A percentile compares a stretch with the other conserved stretches of the same genome.
These are phyloP conservation scores for Prionace glauca DNA, from an alignment of 2,797 vertebrate genomes.

Conservation along the genomic window DNA sequence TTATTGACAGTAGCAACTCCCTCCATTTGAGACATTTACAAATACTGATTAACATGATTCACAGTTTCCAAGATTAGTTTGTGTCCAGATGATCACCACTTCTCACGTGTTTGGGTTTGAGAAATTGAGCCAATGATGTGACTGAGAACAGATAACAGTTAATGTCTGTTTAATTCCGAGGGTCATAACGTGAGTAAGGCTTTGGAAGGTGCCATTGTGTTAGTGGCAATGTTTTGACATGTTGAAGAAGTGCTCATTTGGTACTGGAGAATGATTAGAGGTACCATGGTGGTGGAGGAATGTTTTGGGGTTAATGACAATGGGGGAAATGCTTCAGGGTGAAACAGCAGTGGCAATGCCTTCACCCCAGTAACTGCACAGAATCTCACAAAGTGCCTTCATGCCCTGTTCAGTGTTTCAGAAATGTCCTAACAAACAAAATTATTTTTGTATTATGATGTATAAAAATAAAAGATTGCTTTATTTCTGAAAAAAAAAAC, in stretches of 20 bases:
- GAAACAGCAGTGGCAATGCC: background rate
- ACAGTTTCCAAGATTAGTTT: background rate
- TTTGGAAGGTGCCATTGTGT: background rate
- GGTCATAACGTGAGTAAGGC: background rate
- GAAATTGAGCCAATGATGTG: background rate
- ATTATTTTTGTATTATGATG: slow-evolving; percentile 55
- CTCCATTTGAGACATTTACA: background rate
- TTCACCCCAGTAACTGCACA: slow-evolving; percentile 12
- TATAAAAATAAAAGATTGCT: slow-evolving; percentile 47
- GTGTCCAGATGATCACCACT: background rate
- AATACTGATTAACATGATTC: background rate
- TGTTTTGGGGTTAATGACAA: background rate
- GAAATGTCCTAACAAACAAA: slow-evolving; percentile 38
- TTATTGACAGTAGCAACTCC: background rate
- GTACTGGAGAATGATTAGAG: background rate
- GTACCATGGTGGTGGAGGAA: background rate
- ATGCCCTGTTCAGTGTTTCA: slow-evolving; percentile 9
- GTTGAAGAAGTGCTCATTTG: background rate
- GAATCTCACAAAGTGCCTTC: slow-evolving; percentile 37
- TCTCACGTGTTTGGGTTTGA: background rate
- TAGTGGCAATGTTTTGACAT: background rate
- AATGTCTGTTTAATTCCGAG: background rate
- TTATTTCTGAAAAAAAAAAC: slow-evolving; percentile 53
- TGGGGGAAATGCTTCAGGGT: background rate
- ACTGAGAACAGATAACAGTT: background rate